Evolutionary conservation across 2,888 invertebrate species (phyloP).

Genomic region (Notodonta ziczac): DNA sequence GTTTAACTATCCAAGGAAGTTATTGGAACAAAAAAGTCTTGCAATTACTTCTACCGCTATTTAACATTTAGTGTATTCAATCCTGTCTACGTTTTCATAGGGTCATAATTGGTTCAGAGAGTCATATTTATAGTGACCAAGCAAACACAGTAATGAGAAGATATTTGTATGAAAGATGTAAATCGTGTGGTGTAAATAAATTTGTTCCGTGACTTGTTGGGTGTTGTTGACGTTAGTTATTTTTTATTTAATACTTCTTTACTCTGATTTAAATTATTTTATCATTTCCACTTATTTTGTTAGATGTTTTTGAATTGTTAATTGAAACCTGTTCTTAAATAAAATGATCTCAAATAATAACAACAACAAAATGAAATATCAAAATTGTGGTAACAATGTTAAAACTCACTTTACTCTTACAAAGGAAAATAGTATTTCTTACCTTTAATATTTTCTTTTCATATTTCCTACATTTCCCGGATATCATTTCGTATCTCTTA

Average conservation of each 20-base stretch:
- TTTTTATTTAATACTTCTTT: slow-evolving; percentile 38
- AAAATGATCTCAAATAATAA: no score
- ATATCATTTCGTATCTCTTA: slow-evolving; percentile 66
- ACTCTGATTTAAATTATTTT: slow-evolving; percentile 30
- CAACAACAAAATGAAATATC: no score
- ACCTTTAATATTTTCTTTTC: slow-evolving; percentile 30
- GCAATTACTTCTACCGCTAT: no score
- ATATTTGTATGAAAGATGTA: background rate
- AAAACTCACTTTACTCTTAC: no score
- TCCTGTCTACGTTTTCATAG: no score
- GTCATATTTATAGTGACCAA: no score
- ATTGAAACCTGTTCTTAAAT: background rate
- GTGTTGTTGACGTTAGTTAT: slow-evolving; percentile 42
- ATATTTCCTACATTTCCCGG: slow-evolving; percentile 41
- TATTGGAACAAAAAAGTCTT: no score
- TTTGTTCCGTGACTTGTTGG: slow-evolving; percentile 42
- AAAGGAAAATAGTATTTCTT: background rate
- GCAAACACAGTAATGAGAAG: no score
- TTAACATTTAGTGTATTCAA: no score
- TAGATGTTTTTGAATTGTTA: slow-evolving; percentile 9
- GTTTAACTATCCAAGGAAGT: no score
- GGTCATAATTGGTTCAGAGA: no score
- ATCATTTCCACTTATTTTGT: slow-evolving; percentile 11
- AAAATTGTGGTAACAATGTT: no score
- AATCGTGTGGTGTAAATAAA: slow-evolving; percentile 36